Base-by-base conservation (phyloP, 2,888 invertebrate genomes). In the Mellilla xanthometata region DNA sequence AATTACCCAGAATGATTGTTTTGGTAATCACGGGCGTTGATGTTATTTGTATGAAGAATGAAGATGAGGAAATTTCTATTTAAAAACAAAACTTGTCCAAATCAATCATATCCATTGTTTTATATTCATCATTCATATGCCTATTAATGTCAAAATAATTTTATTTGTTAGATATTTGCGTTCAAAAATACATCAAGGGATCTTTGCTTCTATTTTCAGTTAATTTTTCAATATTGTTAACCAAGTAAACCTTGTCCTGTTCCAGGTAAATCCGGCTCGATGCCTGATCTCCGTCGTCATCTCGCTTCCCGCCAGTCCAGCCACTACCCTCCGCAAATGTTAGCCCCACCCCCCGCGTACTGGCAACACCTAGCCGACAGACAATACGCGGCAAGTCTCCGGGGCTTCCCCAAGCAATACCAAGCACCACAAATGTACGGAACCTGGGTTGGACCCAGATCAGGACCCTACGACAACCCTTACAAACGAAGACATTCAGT, bases 401-500 rank as follows among this genome's bases (percentile, higher is more conserved):
- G 88, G 1, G 87, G 87, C 10, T 72, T 69, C 56, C 88, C 88
- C 0, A 84, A 85, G 39, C 47, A 73, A n/a, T 76, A 74, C 60
- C 68, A 66, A 23, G 58, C 66, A 1, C 78, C 77, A 0, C 87
- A 85, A 43, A 72, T 73, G 58, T 88, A 81, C 58, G 88, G 87
- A 4, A 89, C 89, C 2, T 88, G 88, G 85, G 85, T 89, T 11
- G 88, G 88, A 7, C 89, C 87, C 1, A 72, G 90, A 58, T 76
- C 86, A 6, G 81, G 82, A 4, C 83, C 84, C 1, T 87, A 86
- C 73, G 91, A 90, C 44, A 84, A 89, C 68, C 86, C 89, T 4
- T 85, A 90, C 74, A 91, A 90, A 57, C 76, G 91, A 52, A 76
- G 91, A 65, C 91, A 91, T 67, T 92, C 90, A 27, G 74, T 91